Base-by-base conservation (phyloP, 53 echinoderm and acorn worm species). In the Echinometra lucunter region DNA sequence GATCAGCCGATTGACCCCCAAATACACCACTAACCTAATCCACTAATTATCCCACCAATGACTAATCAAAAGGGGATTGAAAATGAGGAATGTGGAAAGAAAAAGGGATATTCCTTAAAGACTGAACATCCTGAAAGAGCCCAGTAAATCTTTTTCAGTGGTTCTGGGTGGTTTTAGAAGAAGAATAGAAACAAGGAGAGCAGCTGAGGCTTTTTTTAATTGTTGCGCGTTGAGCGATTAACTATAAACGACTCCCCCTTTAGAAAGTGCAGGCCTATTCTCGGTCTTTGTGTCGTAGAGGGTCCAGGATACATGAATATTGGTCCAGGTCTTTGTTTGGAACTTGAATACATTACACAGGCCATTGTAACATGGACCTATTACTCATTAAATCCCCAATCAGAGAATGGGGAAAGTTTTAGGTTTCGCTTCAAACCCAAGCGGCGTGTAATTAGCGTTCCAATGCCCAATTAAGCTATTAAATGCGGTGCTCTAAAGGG, bases 1-100 rank as follows among this genome's bases (percentile, higher is more conserved):
- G 42, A 12, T 42, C 42, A 5, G 78, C 78, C 35, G 78, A 78
- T 78, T 78, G 42, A 78, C 78, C 42, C 21, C 78, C 78, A 21
- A 37, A 78, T 78, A 78, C 38, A 30, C 42, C 78, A 78, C 78
- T 78, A 19, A 40, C 75, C n/a, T 75, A 75, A 75, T 75, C 75
- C 75, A 5, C 40, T 40, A 75, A 75, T 75, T 75, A 78, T 18
- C 38, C 78, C 78, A 78, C 78, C 78, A 78, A 78, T 40, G 78
- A 19, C 38, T 78, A 28, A 32, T 69, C 42, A 42, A 40, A 78
- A 40, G 42, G 19, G 42, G 38, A 78, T 78, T 78, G 42, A 78
- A 75, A 75, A 40, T 75, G 40, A 17, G 75, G 75, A 75, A 75
- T 75, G 75, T 75, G 40, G 40, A 19, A 75, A 40, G 21, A 18